Base-by-base conservation (phyloP, 2,888 invertebrate species). In the Hemicrepidius hirtus region DNA sequence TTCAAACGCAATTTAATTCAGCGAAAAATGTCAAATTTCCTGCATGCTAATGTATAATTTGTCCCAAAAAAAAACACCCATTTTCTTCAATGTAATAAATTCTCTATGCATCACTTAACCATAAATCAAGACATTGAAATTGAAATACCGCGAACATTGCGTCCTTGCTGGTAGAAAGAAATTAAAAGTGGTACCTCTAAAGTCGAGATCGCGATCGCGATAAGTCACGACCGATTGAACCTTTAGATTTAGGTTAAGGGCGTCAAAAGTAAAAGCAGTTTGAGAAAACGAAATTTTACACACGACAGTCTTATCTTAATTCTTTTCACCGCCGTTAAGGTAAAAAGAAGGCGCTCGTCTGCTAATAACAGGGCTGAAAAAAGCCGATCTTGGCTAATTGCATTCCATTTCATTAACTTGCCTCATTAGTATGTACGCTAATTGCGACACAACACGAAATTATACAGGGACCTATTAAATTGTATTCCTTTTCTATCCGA, bases 231-330 rank as follows among this genome's bases (percentile, higher is more conserved):
- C 60, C 60, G 41, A 60, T 60, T 60, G 60, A 60, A 40, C 60
- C 60, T 57, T n/a, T 53, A 44, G 46, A 68, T 68, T 68, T 68
- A 40, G 68, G 68, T 68, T 68, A 68, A 68, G 68, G 68, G 68
- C 68, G 55, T 50, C 60, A 49, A 60, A 68, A 35, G 57, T 21
- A 66, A 65, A 66, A 66, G 55, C 41, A 66, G 55, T 65, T 57
- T 32, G 37, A 55, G 35, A 55, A 53, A 53, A 50, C 44, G 46
- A 62, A 62, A 32, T 62, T 62, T 62, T 46, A 46, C 21, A 46
- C 62, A 62, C 62, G 62, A 62, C 62, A 62, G 13, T 53, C 53
- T 53, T 53, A 53, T 53, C 28, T 53, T 53, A 28, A 24, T 21
- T 12, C 21, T 10, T 35, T 57, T 57, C 57, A 18, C 16, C 50